Base-by-base conservation (phyloP, 2,888 invertebrate species). In the Baronia brevicornis region DNA sequence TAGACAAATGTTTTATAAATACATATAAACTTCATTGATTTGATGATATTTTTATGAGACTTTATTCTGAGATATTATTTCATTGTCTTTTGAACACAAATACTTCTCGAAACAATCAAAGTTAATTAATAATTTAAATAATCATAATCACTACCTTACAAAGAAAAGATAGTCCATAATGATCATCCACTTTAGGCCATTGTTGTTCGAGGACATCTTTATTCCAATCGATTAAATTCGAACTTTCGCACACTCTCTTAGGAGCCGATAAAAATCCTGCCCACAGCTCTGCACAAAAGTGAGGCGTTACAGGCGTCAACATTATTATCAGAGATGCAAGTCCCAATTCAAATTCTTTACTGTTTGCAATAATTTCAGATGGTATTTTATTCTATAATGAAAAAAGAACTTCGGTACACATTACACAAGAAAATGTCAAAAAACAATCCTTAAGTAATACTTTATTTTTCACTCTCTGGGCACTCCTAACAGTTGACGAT, bases 211-310 rank as follows among this genome's bases (percentile, higher is more conserved):
- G 79, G 26, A 95, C 90, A 60, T 86, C 78, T 58, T 88, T 79
- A 30, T 90, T 74, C 90, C 93, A 92, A 26, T 86, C 61, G 26
- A 94, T 85, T 44, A 88, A 85, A 5, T 62, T 54, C 3, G 78
- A 64, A 33, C 57, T 38, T 0, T 45, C 45, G 53, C 85, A 85
- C 6, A 88, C 51, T 45, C 88, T 85, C 47, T 89, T 82, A 3
- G 90, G 88, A 2, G 89, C 89, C 0, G 87, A 85, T 17, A 85
- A 73, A 53, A 94, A 90, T 27, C 91, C 94, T 10, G 89, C 85
- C 97, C 97, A 98, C 7, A 97, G 73, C 69, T 97, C 97, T 0
- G 93, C 93, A 15, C 95, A 91, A 70, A 96, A 96, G 72, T 95
- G 93, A 0, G 98, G 98, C 0, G 94, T 92, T 58, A 97, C 87